Base-by-base conservation (phyloP, 2,797 vertebrate genomes). In the Lycodopsis pacificus region DNA sequence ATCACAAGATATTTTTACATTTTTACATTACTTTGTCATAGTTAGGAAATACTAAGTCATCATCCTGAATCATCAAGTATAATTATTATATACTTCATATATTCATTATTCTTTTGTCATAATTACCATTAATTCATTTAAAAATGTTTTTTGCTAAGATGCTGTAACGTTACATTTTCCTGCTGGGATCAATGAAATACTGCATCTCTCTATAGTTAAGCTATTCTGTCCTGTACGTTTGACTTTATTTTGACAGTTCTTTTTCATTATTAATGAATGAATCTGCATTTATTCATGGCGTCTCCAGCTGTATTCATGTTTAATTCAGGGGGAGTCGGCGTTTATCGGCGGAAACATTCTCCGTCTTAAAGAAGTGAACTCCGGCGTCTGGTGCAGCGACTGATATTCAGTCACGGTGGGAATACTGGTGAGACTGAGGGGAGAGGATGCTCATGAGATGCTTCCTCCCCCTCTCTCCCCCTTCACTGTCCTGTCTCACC, bases 271-370 rank as follows among this genome's bases (percentile, higher is more conserved):
- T 48, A 13, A 0, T 14, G 32, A 44, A 34, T 32, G 4, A 7
- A 3, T 20, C 11, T 42, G 14, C 8, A 25, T 59, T 25, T 25
- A 5, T 34, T 25, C 10, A 36, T n/a, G 0, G 59, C 34, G 19
- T 25, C 56, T 46, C 19, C 4, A 22, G 61, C 20, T 10, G 40
- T 0, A 3, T n/a, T 54, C 73, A 46, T 67, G 64, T 71, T 76
- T 81, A 51, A 81, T 79, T 79, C 67, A 78, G 32, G 61, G 54
- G 77, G 49, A 8, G 54, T 34, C 48, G 7, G 22, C 34, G 15
- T 80, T 82, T 88, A 88, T 88, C 83, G 42, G 54, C 3, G 8
- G 44, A 70, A 77, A 81, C 83, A 77, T 75, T 81, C 86, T 71
- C 77, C 70, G 48, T 79, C 83, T 59, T 84, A 59, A 77, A 34